Evolutionary conservation across 2,888 invertebrate species (phyloP), one percentile per base, ranked within the genome.

Genomic region (Allacma fusca): DNA sequence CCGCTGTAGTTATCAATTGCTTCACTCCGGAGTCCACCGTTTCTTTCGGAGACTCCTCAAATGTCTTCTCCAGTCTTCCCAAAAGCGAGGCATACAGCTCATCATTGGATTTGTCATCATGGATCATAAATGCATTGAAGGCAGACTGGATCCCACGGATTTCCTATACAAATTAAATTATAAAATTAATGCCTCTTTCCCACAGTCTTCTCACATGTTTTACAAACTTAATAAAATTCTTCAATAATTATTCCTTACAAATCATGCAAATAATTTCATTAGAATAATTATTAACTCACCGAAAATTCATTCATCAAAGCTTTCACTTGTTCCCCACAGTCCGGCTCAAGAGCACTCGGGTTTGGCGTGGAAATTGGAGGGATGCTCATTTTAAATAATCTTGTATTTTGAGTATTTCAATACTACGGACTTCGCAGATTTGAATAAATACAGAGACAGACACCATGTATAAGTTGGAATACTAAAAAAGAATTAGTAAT

Each of bases 141-240:
- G 95, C 94, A 87, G 95, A 94, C 85, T 96, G 95, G 43, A 94
- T 92, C 0, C 92, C 90, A 85, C 95, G 94, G 9, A 94, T 92
- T 86, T 91, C 91, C 93, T 93, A 84, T 19, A 88, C 88, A 81
- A 28, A 69, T 50, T 16, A 50, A 50, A 50, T 50, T 50, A 19
- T 59, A 65, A 78, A n/a, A n/a, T n/a, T n/a, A n/a, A n/a, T n/a
- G n/a, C n/a, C n/a, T n/a, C n/a, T n/a, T n/a, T n/a, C n/a, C n/a
- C n/a, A n/a, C n/a, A n/a, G n/a, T n/a, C n/a, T n/a, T n/a, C n/a
- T n/a, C n/a, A n/a, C n/a, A n/a, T n/a, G n/a, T n/a, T n/a, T n/a
- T n/a, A n/a, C n/a, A n/a, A n/a, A n/a, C n/a, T n/a, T n/a, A n/a
- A n/a, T n/a, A n/a, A n/a, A n/a, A n/a, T n/a, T n/a, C n/a, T n/a